Conservation (phyloP, 2,888 invertebrate genomes). For the Noctua janthina region DNA sequence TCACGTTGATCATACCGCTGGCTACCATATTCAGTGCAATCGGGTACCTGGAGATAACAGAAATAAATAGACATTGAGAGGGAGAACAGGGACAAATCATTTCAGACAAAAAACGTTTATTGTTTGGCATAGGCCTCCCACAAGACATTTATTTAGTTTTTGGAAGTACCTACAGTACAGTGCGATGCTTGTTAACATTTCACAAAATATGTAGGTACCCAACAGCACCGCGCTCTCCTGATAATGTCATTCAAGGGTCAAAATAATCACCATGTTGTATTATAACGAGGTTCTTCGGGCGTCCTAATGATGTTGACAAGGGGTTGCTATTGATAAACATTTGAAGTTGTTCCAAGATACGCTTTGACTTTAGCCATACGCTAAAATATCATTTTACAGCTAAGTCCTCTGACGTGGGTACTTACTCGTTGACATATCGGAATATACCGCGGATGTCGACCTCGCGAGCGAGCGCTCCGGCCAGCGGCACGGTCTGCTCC, state of each 20-base stretch:
- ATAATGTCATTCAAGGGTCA: neutral
- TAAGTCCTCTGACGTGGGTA: conserved; percentile 21
- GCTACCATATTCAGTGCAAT: conserved; percentile 94
- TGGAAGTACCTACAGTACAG: neutral
- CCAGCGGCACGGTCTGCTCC: conserved; percentile 95
- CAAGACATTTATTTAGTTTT: neutral
- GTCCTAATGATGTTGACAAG: neutral
- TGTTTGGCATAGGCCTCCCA: neutral
- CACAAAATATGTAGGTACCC: neutral
- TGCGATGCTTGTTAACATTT: neutral
- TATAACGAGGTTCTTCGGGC: neutral
- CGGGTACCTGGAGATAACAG: conserved; percentile 91
- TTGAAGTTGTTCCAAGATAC: neutral
- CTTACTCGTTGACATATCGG: conserved; percentile 97
- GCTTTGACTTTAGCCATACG: neutral
- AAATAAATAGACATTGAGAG: neutral
- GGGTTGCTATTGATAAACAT: neutral
- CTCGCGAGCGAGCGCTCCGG: conserved; percentile 95
- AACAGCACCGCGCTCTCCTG: neutral
- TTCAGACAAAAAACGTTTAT: neutral
- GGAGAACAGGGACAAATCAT: neutral
- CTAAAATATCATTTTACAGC: neutral
- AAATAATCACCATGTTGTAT: no score
- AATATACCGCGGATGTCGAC: conserved; percentile 98
- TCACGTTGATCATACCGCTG: conserved; percentile 94